Evolutionary conservation across 2,888 invertebrate genomes (phyloP), one percentile per base, ranked within the genome.

Genomic region (Odontothrips loti): DNA sequence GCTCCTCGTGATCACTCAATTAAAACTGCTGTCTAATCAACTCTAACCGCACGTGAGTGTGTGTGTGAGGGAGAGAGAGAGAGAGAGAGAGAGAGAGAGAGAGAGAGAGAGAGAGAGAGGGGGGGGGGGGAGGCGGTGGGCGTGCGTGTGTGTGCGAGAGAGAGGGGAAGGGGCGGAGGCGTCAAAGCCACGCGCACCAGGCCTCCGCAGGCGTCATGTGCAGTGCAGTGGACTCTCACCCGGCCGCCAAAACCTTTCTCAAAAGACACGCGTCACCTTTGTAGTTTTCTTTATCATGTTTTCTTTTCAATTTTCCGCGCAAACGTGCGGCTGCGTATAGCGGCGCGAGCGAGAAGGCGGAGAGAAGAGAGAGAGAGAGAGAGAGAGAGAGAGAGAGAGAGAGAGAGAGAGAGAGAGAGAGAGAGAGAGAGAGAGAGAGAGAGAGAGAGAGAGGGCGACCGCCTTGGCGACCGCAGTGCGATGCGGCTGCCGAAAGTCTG

Each of bases 1-100:
- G 68, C 68, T 27, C 27, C 68, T 75, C 68, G 68, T 75, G 68
- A 75, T 75, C 68, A 75, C 68, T 75, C 68, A 75, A 75, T 75
- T 75, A 75, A 75, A 75, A 75, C 68, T 75, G 68, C 68, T 75
- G 68, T 75, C 68, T 75, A 75, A 75, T 75, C 68, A 75, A 75
- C 68, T 75, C 68, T 75, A 75, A 75, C 68, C 68, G 27, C 68
- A 75, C 68, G 68, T 75, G 68, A 12, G 23, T 27, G 68, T 27
- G 27, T 23, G 23, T 68, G 63, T n/a, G 20, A 1, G 9, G 15
- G 63, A 63, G 63, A n/a, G 63, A 9, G 51, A 43, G 3, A 6
- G 34, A 43, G 34, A 43, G 68, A n/a, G 68, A 23, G 68, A n/a
- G 68, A 68, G 68, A n/a, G 63, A 20, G 17, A 1, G 63, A 12